A percentile compares a stretch with the other conserved stretches of the same genome.
phyloP scores from a whole-genome alignment of 2,113 vertebrate genomes.

The Trematocara macrostoma region DNA sequence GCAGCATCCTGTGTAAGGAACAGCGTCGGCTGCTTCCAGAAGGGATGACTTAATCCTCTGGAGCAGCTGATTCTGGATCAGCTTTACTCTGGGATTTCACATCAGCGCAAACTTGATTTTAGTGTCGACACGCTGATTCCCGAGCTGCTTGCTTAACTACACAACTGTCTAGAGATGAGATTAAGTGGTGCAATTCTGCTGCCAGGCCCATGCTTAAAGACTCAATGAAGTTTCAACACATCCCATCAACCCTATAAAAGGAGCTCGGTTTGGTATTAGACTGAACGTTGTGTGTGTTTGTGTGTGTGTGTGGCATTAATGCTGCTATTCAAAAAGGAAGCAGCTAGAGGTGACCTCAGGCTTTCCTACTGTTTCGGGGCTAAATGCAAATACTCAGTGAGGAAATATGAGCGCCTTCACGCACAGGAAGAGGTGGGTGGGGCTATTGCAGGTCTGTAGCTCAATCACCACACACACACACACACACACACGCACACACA shows the following conservation, averaged over 20 bases:
- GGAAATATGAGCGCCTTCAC: not conserved
- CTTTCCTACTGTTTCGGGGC: not conserved
- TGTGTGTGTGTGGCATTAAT: not conserved
- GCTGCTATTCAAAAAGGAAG: not conserved
- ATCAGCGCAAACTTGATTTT: not conserved
- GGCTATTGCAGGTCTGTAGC: not conserved
- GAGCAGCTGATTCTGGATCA: not conserved
- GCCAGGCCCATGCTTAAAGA: not conserved
- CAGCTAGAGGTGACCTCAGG: not conserved
- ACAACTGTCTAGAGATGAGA: not conserved
- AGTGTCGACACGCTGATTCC: not conserved
- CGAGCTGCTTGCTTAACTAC: not conserved
- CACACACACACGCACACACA: not conserved
- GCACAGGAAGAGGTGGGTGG: slow-evolving; percentile 22
- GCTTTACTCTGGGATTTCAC: not conserved
- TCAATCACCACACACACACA: not conserved
- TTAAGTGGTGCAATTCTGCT: not conserved
- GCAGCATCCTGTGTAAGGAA: not conserved
- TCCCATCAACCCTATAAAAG: not conserved
- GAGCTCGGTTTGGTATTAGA: not conserved
- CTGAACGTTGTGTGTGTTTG: not conserved
- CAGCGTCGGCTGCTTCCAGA: not conserved
- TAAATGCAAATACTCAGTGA: slow-evolving; percentile 1
- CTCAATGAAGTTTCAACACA: not conserved
- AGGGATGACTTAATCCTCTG: too few species aligned